Conservation (phyloP, 2,888 invertebrate genomes). For the Clistopyga incitator region DNA sequence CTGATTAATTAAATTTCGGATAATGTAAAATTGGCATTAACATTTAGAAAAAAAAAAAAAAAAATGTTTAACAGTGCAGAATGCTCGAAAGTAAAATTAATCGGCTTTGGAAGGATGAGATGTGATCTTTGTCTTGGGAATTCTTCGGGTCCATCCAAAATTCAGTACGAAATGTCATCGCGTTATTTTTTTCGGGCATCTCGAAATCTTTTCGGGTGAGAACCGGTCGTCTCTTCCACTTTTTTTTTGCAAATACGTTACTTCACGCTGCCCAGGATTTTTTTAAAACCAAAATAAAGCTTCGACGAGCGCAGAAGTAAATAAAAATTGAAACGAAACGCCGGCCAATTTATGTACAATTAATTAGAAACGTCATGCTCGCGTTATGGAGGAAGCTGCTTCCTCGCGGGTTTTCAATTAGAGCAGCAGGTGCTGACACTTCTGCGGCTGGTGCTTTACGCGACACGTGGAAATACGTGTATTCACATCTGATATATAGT, state of each 20-base stretch:
- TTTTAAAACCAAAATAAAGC: slow-evolving; percentile 6
- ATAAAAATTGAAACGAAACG: neutral
- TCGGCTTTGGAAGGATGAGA: slow-evolving; percentile 49
- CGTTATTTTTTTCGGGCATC: slow-evolving; percentile 30
- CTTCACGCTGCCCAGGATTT: slow-evolving; percentile 21
- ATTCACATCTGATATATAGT: too few species aligned
- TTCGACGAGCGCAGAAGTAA: slow-evolving; percentile 7
- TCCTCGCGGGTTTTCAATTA: slow-evolving; percentile 56
- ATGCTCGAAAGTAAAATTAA: slow-evolving; percentile 50
- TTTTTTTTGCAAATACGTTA: slow-evolving; percentile 22
- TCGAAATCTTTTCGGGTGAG: neutral
- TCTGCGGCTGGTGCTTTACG: slow-evolving; percentile 28
- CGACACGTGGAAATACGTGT: slow-evolving; percentile 17
- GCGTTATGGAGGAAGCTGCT: slow-evolving; percentile 39
- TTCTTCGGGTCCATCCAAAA: slow-evolving; percentile 37
- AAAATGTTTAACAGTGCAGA: neutral
- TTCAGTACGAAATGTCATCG: slow-evolving; percentile 59
- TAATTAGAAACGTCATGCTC: slow-evolving; percentile 44
- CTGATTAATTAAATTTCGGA: too few species aligned
- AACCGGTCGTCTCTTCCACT: slow-evolving; percentile 6
- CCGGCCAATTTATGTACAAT: slow-evolving; percentile 25
- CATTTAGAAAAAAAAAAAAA: too few species aligned
- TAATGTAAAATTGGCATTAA: too few species aligned
- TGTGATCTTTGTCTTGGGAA: slow-evolving; percentile 3
- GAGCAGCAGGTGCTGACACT: slow-evolving; percentile 54